Evolutionary conservation across 2,797 vertebrate species (phyloP).

Genomic region (Pyrocephalus nanus): DNA sequence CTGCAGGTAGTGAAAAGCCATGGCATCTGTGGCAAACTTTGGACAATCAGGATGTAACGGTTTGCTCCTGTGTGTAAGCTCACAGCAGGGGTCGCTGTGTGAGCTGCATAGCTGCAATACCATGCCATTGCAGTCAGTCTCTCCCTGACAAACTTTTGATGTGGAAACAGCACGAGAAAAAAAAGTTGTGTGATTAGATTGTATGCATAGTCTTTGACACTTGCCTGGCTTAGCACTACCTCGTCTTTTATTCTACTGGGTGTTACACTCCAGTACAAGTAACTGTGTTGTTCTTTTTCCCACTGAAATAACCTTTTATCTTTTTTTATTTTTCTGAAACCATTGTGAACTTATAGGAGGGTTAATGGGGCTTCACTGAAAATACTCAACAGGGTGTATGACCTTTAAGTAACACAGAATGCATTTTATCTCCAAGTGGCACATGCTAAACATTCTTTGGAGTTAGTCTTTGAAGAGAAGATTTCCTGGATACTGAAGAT

Average conservation of each 20-base stretch:
- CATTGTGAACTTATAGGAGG: not conserved
- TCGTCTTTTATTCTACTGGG: not conserved
- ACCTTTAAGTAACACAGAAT: slow-evolving; percentile 14
- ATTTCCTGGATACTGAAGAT: slow-evolving; percentile 54
- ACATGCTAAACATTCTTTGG: not conserved
- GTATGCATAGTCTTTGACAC: not conserved
- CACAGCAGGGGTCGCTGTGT: not conserved
- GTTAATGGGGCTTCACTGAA: not conserved
- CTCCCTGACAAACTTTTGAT: not conserved
- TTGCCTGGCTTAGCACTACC: not conserved
- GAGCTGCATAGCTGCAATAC: not conserved
- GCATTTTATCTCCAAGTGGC: slow-evolving; percentile 11
- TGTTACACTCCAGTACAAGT: not conserved
- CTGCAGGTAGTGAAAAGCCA: not conserved
- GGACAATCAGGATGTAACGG: not conserved
- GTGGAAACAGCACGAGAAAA: not conserved
- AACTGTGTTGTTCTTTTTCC: not conserved
- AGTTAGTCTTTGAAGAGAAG: slow-evolving; percentile 42
- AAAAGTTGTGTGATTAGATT: not conserved
- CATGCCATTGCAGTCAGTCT: not conserved
- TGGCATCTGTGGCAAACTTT: not conserved
- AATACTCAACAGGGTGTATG: not conserved
- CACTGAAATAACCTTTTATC: not conserved
- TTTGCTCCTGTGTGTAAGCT: not conserved
- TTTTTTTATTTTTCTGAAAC: not conserved